Evolutionary conservation across 2,113 vertebrate species (phyloP).

Genomic region (Delphinus delphis): DNA sequence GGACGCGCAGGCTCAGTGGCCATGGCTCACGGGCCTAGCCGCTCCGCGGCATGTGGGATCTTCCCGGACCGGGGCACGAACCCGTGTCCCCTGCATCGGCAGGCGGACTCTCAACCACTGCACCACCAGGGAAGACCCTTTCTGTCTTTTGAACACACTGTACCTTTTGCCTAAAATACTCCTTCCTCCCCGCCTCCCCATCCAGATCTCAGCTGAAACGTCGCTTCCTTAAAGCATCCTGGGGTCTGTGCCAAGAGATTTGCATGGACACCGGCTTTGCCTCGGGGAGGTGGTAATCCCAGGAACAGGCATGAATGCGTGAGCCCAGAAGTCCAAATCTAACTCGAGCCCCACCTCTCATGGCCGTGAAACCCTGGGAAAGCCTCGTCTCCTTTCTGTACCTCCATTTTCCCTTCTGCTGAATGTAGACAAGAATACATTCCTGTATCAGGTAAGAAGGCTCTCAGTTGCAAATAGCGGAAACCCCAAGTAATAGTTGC

Average conservation of each 20-base stretch:
- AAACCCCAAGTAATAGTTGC: background rate
- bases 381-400: background rate
- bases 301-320: background rate
- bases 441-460: background rate
- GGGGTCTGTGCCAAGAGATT: background rate
- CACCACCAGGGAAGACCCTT: background rate
- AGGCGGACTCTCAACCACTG: too few relatives aligned
- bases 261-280: background rate
- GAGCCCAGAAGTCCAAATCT: background rate
- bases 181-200: too few relatives aligned
- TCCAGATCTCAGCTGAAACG: background rate
- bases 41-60: too few relatives aligned
- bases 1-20: too few relatives aligned
- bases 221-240: background rate
- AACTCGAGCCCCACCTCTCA: background rate
- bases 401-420: background rate
- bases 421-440: background rate
- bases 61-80: too few relatives aligned
- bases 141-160: background rate
- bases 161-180: background rate
- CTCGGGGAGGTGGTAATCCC: background rate
- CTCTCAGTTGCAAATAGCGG: background rate
- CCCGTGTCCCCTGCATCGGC: too few relatives aligned
- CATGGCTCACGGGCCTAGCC: too few relatives aligned
- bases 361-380: background rate